Base-by-base conservation (phyloP, 2,113 vertebrate genomes). In the Paratilapia polleni region DNA sequence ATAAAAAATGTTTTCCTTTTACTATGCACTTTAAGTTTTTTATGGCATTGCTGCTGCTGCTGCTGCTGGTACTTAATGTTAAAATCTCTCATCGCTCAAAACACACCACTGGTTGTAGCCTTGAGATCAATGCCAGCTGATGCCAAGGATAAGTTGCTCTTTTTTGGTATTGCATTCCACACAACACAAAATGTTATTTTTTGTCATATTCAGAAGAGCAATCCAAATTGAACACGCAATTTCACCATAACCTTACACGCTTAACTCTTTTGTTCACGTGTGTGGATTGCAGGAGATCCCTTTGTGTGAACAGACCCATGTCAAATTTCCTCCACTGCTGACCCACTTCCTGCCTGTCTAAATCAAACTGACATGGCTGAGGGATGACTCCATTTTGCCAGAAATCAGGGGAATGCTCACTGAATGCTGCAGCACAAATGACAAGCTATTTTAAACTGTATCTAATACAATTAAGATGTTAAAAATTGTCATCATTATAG, bases 261-360 rank as follows among this genome's bases (percentile, higher is more conserved):
- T n/a, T 61, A 34, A 61, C 66, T 88, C 80, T 87, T 82, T 89
- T 78, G 81, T 89, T 88, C 52, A 82, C 56, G 75, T 86, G 52
- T 82, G 56, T 82, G 88, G 73, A 77, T 66, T 92, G 81, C 83
- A 70, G 82, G 74, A 60, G 49, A 90, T 83, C 82, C 80, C 77
- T 83, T 86, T 84, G 90, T 91, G 93, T 94, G 91, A 90, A 91
- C 78, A 93, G 92, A 93, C 90, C 85, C 94, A 91, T 90, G 89
- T 90, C 81, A 83, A 81, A 83, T 91, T 86, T 90, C 92, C 91
- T 93, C 89, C 91, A 90, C 87, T 85, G 86, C 74, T 93, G 93
- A 96, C 95, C 93, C 88, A 92, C 75, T 91, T 93, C 88, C 84
- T 80, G 89, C 76, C 66, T 62, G 80, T 85, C 61, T 64, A 82